A percentile compares a stretch with the other conserved stretches of the same genome.
Evolutionary conservation across 2,797 vertebrate genomes (phyloP).

Genomic region (Podarcis lilfordi): DNA sequence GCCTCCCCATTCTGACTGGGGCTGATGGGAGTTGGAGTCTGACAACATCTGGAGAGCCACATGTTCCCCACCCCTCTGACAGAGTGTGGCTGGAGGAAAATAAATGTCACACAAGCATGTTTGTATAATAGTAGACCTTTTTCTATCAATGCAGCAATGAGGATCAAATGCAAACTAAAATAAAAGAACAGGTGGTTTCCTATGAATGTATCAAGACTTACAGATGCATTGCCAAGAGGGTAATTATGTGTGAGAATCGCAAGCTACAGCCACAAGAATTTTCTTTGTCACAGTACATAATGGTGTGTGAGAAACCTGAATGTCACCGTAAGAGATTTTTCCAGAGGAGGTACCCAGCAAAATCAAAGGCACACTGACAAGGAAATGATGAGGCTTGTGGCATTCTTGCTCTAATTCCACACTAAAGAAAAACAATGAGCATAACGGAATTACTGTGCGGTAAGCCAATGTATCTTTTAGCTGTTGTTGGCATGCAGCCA

Average conservation of each 20-base stretch:
- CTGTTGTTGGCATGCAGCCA: constrained; percentile 38
- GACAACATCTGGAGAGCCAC: too few relatives aligned
- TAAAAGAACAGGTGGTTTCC: not conserved
- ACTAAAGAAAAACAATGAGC: constrained; percentile 20
- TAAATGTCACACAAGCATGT: not conserved
- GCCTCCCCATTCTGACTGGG: too few relatives aligned
- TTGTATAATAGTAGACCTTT: not conserved
- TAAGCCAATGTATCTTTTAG: constrained; percentile 40
- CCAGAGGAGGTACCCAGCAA: constrained; percentile 21
- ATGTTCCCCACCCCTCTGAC: too few relatives aligned
- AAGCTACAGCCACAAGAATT: not conserved
- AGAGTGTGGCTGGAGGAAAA: not conserved
- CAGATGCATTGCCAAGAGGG: rapidly evolving
- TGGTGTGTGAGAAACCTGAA: not conserved
- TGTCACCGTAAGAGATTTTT: constrained; percentile 19
- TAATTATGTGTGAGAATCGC: not conserved
- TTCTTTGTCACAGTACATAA: not conserved
- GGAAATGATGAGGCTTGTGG: not conserved
- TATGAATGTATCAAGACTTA: not conserved
- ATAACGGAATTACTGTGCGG: constrained; percentile 31
- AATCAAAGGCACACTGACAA: constrained; percentile 29
- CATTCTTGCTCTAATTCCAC: constrained; percentile 35
- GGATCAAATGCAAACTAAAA: not conserved
- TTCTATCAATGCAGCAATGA: not conserved
- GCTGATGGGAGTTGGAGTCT: too few relatives aligned